phyloP scores from a whole-genome alignment of 2,797 vertebrate species.

The Eidolon dupreanum region DNA sequence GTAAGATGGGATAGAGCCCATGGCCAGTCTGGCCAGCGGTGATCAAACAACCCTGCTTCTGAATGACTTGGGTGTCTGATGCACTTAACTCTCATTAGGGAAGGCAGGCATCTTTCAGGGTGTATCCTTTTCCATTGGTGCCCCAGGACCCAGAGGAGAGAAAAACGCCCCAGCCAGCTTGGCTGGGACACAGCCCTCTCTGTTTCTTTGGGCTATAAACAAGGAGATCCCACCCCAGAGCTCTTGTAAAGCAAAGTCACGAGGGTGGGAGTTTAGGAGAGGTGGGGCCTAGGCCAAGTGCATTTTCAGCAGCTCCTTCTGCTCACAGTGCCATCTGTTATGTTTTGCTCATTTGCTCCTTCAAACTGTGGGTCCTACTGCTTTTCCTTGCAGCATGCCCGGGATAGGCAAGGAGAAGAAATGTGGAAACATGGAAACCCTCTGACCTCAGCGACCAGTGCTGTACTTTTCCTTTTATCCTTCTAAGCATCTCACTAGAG shows the following conservation, averaged over 20 bases:
- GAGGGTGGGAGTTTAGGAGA: background rate
- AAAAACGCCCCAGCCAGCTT: background rate
- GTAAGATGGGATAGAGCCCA: background rate
- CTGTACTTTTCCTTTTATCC: background rate
- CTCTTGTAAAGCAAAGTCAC: background rate
- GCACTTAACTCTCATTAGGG: background rate
- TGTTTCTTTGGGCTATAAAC: background rate
- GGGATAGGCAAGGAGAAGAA: background rate
- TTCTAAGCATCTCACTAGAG: background rate
- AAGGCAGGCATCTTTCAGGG: background rate
- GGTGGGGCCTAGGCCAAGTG: background rate
- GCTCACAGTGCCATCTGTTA: fast-evolving
- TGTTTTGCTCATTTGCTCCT: background rate
- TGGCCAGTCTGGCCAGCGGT: background rate
- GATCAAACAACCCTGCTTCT: background rate
- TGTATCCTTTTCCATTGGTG: background rate
- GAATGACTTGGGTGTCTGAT: background rate
- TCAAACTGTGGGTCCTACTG: too few species aligned
- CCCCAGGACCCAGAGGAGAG: background rate
- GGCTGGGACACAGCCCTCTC: background rate
- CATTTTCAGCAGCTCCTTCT: background rate
- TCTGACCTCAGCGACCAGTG: background rate
- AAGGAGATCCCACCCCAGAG: background rate
- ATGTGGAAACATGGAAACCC: background rate
- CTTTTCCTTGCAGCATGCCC: background rate